These are phyloP conservation scores for Macrophya alboannulata DNA, from an alignment of 2,888 invertebrate genomes.

Conservation along the genomic window DNA sequence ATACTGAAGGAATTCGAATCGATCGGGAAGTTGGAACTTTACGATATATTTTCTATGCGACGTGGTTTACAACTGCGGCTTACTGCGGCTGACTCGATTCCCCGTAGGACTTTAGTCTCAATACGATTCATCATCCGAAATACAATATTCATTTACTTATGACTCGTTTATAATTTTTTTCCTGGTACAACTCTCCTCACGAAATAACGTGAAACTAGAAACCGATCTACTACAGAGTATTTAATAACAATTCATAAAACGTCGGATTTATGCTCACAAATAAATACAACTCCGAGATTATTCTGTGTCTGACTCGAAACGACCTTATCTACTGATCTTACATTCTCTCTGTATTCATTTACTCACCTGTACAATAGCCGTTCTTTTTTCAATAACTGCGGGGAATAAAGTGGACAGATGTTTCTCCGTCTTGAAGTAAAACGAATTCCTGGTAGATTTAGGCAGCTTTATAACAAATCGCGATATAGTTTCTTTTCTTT, in stretches of 20 bases:
- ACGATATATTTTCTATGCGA: slow-evolving; percentile 55
- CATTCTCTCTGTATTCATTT: neutral
- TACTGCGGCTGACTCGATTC: slow-evolving; percentile 56
- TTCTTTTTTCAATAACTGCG: neutral
- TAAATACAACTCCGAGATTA: neutral
- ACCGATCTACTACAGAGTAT: too few relatives aligned
- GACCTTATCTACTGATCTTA: neutral
- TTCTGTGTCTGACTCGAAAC: neutral
- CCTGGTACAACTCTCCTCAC: neutral
- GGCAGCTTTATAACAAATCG: neutral
- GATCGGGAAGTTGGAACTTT: slow-evolving; percentile 45
- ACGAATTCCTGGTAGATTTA: neutral
- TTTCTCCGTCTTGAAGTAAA: neutral
- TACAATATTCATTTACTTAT: neutral
- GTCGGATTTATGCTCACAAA: neutral
- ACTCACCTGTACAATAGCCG: neutral
- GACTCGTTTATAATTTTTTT: neutral
- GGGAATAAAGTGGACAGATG: neutral
- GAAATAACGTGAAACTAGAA: neutral
- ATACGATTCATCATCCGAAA: slow-evolving; percentile 3
- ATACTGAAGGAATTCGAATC: slow-evolving; percentile 44
- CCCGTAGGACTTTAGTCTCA: neutral
- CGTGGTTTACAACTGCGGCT: slow-evolving; percentile 58
- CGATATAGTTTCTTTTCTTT: neutral
- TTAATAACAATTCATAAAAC: neutral